Conservation (phyloP, 2,888 invertebrate species). For the Limnephilus rhombicus region DNA sequence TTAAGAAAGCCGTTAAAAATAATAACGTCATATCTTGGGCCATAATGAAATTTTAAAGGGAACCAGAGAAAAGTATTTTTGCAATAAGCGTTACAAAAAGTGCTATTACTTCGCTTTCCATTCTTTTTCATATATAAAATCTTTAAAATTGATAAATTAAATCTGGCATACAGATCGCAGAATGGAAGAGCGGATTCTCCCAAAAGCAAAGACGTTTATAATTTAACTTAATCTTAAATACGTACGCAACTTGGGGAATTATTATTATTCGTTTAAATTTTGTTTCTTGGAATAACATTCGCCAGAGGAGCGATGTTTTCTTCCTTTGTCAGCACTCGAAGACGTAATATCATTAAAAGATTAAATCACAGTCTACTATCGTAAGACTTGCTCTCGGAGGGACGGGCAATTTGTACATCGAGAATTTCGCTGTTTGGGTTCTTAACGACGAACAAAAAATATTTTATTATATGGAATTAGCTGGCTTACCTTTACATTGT, state of each 20-base stretch:
- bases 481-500: neutral
- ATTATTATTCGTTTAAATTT: conserved; percentile 51
- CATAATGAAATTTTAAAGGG: neutral
- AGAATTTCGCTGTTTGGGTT: neutral
- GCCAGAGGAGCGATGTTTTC: conserved; percentile 45
- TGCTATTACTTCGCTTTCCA: neutral
- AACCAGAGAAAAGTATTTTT: neutral
- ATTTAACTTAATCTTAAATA: conserved; percentile 48
- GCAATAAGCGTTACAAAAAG: neutral
- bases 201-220: conserved; percentile 32
- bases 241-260: conserved; percentile 40
- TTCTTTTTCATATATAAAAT: neutral
- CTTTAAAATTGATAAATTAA: conserved; percentile 17
- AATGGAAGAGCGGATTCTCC: conserved; percentile 4
- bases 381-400: neutral
- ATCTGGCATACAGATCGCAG: neutral
- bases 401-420: neutral
- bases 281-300: conserved; percentile 41
- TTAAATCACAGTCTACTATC: conserved; percentile 57
- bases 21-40: no score
- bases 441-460: neutral
- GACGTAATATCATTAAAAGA: conserved; percentile 63
- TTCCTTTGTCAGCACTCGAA: conserved; percentile 60
- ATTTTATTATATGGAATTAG: neutral
- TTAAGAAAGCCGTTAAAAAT: no score